phyloP scores from a whole-genome alignment of 2,888 invertebrate species.

The Graphium colonna region DNA sequence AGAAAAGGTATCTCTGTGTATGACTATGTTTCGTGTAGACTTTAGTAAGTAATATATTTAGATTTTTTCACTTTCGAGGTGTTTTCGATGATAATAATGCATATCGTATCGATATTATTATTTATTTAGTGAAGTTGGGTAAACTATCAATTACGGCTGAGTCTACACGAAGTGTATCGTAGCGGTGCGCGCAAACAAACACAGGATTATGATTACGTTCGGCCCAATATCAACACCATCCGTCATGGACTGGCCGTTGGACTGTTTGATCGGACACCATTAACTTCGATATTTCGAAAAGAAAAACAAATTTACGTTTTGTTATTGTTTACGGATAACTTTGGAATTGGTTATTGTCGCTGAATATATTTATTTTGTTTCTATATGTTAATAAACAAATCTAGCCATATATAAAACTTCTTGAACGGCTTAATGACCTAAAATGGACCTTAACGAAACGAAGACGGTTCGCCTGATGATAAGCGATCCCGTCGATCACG shows the following conservation, averaged over 20 bases:
- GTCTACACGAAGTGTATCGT: constrained; percentile 11
- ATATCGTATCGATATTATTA: background rate
- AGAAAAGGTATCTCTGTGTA: too few relatives aligned
- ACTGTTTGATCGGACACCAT: constrained; percentile 24
- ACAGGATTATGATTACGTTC: constrained; percentile 52
- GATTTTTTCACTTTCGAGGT: too few relatives aligned
- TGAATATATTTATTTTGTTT: too few relatives aligned
- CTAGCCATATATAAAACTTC: too few relatives aligned
- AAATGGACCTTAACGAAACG: too few relatives aligned
- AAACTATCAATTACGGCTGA: constrained; percentile 42
- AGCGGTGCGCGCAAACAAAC: constrained; percentile 52
- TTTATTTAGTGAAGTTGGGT: constrained; percentile 33
- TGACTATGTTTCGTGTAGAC: too few relatives aligned
- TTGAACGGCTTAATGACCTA: too few relatives aligned
- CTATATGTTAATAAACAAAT: too few relatives aligned
- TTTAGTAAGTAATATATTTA: too few relatives aligned
- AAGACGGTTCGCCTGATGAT: too few relatives aligned
- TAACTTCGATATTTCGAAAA: constrained; percentile 9
- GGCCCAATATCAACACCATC: constrained; percentile 48
- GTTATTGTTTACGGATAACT: constrained; percentile 12
- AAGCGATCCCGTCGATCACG: too few relatives aligned
- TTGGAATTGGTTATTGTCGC: background rate
- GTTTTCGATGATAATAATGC: too few relatives aligned
- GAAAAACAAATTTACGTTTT: constrained; percentile 11
- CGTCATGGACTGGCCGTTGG: constrained; percentile 42